A percentile compares a stretch with the other conserved stretches of the same genome.
These are phyloP conservation scores for Frieseomelitta varia DNA, from an alignment of 1,140 invertebrate species.

Conservation along the genomic window DNA sequence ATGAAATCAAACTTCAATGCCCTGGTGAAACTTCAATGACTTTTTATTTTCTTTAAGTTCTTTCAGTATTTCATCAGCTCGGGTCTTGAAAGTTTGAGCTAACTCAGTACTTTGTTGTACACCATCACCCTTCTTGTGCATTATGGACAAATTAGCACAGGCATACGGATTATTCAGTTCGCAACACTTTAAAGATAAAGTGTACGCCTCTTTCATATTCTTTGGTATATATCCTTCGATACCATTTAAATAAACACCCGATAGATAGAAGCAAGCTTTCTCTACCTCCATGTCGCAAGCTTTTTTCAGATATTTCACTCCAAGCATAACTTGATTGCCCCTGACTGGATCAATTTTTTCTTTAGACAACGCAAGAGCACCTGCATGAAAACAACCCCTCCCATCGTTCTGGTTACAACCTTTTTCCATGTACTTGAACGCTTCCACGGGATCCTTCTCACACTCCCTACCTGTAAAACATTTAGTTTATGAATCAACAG, in stretches of 20 bases:
- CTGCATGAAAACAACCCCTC: conserved; percentile 89
- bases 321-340: conserved; percentile 74
- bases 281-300: conserved; percentile 86
- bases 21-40: conserved; percentile 85
- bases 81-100: conserved; percentile 87
- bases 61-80: conserved; percentile 87
- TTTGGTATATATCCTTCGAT: conserved; percentile 81
- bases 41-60: conserved; percentile 84
- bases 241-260: conserved; percentile 89
- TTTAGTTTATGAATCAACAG: background rate
- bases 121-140: conserved; percentile 90
- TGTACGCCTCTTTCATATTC: conserved; percentile 89
- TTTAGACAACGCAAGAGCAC: conserved; percentile 85
- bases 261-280: conserved; percentile 91
- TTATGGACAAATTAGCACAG: conserved; percentile 93
- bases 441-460: conserved; percentile 66
- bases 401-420: conserved; percentile 88
- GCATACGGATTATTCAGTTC: conserved; percentile 91
- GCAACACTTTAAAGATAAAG: conserved; percentile 89
- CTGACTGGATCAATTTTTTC: conserved; percentile 79
- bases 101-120: conserved; percentile 87
- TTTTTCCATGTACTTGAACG: conserved; percentile 89
- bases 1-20: conserved; percentile 68
- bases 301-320: conserved; percentile 86
- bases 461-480: conserved; percentile 70